Conservation (phyloP, 2,113 vertebrate species). For the Varanus salvator region DNA sequence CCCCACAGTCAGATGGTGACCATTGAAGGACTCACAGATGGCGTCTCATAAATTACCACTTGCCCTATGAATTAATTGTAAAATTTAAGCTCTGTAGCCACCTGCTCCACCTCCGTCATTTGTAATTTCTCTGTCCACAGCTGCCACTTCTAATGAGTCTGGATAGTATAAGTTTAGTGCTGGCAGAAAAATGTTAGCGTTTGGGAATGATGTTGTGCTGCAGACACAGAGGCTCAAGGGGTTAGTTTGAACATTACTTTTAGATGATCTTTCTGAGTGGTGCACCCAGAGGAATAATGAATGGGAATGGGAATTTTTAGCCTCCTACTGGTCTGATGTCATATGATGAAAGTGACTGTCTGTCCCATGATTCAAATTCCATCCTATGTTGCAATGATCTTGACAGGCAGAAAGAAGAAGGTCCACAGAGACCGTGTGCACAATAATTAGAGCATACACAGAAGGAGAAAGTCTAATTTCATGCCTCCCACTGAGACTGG, state of each 20-base stretch:
- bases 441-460: neutral
- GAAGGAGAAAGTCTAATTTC: neutral
- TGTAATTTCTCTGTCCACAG: constrained; percentile 4
- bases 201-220: neutral
- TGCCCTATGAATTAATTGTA: constrained; percentile 38
- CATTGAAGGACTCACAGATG: constrained; percentile 33
- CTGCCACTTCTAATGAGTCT: constrained; percentile 12
- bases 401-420: neutral
- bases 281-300: neutral
- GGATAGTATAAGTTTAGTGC: neutral
- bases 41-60: constrained; percentile 17
- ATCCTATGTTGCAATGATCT: neutral
- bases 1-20: neutral
- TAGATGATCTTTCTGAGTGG: neutral
- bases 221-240: neutral
- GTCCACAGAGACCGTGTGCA: too few species aligned
- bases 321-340: neutral
- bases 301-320: neutral
- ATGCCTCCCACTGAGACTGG: neutral
- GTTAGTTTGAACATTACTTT: neutral
- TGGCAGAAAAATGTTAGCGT: neutral
- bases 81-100: constrained; percentile 20
- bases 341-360: neutral
- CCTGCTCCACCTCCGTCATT: constrained; percentile 27
- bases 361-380: neutral